Evolutionary conservation across 1,140 invertebrate genomes (phyloP).

Genomic region (Heliconius melpomene): DNA sequence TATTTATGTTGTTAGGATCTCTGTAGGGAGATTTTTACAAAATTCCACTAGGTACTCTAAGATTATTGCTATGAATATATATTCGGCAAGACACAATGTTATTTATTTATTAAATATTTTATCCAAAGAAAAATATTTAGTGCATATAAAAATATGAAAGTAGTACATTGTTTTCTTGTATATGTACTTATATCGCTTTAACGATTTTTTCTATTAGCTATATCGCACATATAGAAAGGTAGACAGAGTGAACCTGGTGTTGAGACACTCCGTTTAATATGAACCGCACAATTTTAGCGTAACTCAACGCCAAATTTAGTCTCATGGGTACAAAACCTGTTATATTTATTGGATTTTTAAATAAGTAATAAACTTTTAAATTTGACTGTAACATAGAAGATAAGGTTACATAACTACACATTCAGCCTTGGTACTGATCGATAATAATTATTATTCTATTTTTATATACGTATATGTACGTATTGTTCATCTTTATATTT

Average conservation of each 20-base stretch:
- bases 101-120: no score
- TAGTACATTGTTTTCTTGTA: no score
- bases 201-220: no score
- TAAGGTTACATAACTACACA: slow-evolving; percentile 8
- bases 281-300: background rate
- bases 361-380: background rate
- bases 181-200: no score
- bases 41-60: no score
- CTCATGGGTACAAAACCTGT: background rate
- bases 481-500: background rate
- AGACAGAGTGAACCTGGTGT: background rate
- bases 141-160: no score
- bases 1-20: no score
- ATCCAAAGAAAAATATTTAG: no score
- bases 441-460: background rate
- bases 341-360: background rate
- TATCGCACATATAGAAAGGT: background rate
- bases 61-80: no score
- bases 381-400: background rate
- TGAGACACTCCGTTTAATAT: background rate
- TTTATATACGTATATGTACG: background rate
- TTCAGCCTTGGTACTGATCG: background rate
- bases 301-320: no score
- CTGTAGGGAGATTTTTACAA: no score
- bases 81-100: no score